Conservation (phyloP, 2,888 invertebrate genomes). For the Agrotis puta region DNA sequence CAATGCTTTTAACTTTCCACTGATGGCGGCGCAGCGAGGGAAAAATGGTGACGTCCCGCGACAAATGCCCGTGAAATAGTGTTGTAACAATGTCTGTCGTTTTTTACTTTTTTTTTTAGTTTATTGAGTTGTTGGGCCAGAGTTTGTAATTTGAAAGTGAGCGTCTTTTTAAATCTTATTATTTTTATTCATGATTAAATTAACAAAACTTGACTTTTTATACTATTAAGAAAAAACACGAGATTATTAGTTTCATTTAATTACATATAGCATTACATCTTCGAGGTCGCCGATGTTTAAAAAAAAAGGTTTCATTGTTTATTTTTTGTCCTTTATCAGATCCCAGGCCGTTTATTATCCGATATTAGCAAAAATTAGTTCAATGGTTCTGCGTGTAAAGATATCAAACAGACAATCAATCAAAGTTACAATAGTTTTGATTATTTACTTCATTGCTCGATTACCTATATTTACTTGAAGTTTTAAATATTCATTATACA, state of each 20-base stretch:
- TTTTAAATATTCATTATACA: too few species aligned
- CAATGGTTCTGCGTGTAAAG: background rate
- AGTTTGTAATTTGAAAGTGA: background rate
- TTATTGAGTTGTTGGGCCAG: background rate
- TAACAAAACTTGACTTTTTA: too few species aligned
- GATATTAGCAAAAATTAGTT: background rate
- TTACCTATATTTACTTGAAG: too few species aligned
- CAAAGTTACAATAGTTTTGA: background rate
- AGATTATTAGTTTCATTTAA: too few species aligned
- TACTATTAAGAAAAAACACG: too few species aligned
- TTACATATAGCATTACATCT: too few species aligned
- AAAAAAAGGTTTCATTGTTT: too few species aligned
- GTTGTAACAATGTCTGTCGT: constrained; percentile 64
- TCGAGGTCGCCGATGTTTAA: too few species aligned
- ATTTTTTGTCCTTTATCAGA: too few species aligned
- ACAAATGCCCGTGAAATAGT: constrained; percentile 88
- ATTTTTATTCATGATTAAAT: background rate
- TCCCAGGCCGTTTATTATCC: too few species aligned
- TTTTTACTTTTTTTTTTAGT: constrained; percentile 2
- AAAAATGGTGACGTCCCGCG: constrained; percentile 89
- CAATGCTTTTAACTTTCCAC: constrained; percentile 91
- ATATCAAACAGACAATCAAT: background rate
- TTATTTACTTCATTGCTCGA: too few species aligned
- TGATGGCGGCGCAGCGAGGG: constrained; percentile 87
- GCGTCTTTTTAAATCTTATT: background rate